A percentile compares a stretch with the other conserved stretches of the same genome.
phyloP scores from a whole-genome alignment of 2,888 invertebrate species.

The Thalpophila matura region DNA sequence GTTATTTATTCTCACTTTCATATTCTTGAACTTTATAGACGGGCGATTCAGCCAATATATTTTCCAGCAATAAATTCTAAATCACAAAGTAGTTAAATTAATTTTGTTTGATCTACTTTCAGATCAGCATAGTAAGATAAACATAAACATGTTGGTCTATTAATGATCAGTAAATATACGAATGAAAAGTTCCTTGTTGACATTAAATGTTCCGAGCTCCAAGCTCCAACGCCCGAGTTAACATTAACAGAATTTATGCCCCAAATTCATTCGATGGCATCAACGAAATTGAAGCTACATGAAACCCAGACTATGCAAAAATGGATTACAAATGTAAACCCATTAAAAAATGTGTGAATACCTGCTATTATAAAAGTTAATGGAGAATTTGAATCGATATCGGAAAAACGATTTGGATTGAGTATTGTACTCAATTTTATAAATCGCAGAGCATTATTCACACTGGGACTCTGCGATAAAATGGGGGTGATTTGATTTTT shows the following conservation, averaged over 20 bases:
- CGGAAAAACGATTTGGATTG: constrained; percentile 22
- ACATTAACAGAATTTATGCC: constrained; percentile 34
- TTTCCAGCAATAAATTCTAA: no score
- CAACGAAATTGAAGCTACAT: constrained; percentile 12
- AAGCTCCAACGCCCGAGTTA: constrained; percentile 15
- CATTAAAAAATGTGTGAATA: constrained; percentile 17
- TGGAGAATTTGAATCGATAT: constrained; percentile 11
- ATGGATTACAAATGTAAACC: constrained; percentile 23
- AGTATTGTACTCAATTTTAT: constrained; percentile 20
- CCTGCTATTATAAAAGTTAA: constrained; percentile 10
- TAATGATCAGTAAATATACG: constrained; percentile 47
- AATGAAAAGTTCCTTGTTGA: constrained; percentile 29
- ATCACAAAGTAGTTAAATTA: no score
- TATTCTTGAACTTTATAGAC: no score
- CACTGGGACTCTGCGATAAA: not conserved
- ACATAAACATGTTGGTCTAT: constrained; percentile 30
- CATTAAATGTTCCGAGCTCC: not conserved
- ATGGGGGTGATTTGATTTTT: constrained; percentile 10
- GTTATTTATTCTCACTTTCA: no score
- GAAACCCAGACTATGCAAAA: constrained; percentile 8
- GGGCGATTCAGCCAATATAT: no score
- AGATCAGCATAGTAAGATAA: constrained; percentile 7
- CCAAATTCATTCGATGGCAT: constrained; percentile 14
- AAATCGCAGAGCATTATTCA: constrained; percentile 20
- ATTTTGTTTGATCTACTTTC: not conserved